Base-by-base conservation (phyloP, 2,888 invertebrate species). In the Phrixothrix hirtus region DNA sequence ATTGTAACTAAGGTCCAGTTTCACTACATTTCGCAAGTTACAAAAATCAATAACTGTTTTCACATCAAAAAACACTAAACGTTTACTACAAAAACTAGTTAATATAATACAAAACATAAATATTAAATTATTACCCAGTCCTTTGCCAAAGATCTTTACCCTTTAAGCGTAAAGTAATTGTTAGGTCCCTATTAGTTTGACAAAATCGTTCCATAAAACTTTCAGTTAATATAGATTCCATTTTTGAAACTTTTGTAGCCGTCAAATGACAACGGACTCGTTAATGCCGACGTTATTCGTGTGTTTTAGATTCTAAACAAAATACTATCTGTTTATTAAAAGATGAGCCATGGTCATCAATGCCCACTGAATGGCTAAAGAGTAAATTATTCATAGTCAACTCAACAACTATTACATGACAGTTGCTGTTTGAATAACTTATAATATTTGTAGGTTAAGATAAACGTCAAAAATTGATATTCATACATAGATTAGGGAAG, bases 1-100 rank as follows among this genome's bases (percentile, higher is more conserved):
- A 55, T 85, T 85, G 61, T 82, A 83, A 15, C 79, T 74, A 3
- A 85, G 67, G 60, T 82, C 80, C 1, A 85, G 35, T 37, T 74
- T 78, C 0, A 75, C 75, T 1, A 85, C 77, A 37, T 81, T 68
- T 13, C 75, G 73, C 48, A 79, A 65, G 34, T 76, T 67, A 0
- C 83, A 60, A 52, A 83, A 85, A 1, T 69, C 21, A n/a, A 75
- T 70, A 13, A 85, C 75, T 9, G 77, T 77, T 43, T 70, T 63
- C 25, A 84, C 75, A 53, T 85, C 83, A 0, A 63, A 56, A 39
- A 80, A 77, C 37, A 68, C 56, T 0, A 85, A 71, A 34, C 82
- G 75, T 37, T 70, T 72, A 1, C 76, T 73, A 42, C 13, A 69
- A 67, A 14, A 26, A 1, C 6, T 4, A 21, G 16, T 17, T 11